Evolutionary conservation across 2,797 vertebrate genomes (phyloP).

Genomic region (Monodelphis domestica): DNA sequence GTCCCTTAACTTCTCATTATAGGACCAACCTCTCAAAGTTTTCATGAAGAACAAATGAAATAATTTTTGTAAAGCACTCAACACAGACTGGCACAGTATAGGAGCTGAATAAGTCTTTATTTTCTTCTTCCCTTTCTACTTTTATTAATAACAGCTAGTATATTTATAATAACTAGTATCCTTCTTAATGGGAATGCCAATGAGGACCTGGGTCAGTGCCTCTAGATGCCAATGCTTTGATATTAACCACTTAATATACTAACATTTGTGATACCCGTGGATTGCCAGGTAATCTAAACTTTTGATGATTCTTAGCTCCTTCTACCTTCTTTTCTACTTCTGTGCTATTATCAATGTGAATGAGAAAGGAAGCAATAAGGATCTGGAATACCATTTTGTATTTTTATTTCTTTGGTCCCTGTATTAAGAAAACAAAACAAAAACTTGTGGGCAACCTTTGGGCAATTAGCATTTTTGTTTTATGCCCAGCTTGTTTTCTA

Average conservation of each 20-base stretch:
- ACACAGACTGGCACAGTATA: not conserved
- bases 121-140: not conserved
- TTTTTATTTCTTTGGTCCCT: not conserved
- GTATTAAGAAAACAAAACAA: not conserved
- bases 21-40: not conserved
- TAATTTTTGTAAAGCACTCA: not conserved
- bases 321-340: not conserved
- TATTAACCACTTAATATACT: not conserved
- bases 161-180: not conserved
- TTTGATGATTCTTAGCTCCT: not conserved
- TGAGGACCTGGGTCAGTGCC: not conserved
- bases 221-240: too few relatives aligned
- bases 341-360: not conserved
- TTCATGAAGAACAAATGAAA: not conserved
- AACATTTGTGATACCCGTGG: too few relatives aligned
- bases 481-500: not conserved
- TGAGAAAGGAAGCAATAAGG: not conserved
- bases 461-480: not conserved
- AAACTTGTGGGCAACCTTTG: not conserved
- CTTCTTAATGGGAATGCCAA: not conserved
- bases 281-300: not conserved
- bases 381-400: not conserved
- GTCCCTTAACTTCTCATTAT: not conserved
- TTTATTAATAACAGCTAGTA: not conserved
- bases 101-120: not conserved